phyloP scores from a whole-genome alignment of 2,113 vertebrate species.

The Nestor notabilis region DNA sequence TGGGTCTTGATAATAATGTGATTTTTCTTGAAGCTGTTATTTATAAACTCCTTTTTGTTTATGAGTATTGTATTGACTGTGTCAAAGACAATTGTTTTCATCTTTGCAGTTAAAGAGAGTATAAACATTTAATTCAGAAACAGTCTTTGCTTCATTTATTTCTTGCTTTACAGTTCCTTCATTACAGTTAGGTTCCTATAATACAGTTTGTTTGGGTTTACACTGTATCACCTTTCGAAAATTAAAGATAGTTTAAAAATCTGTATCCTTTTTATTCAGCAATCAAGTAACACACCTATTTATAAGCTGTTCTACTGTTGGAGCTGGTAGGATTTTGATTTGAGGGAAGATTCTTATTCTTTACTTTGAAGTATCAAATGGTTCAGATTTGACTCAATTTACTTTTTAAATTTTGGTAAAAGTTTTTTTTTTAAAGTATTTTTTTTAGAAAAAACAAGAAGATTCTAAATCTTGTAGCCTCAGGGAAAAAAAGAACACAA shows the following conservation, averaged over 20 bases:
- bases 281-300: background rate
- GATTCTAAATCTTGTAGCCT: background rate
- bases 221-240: background rate
- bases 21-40: background rate
- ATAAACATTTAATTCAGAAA: background rate
- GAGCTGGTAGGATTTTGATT: background rate
- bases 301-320: background rate
- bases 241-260: background rate
- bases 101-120: background rate
- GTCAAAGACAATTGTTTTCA: background rate
- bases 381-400: background rate
- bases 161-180: background rate
- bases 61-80: background rate
- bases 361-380: background rate
- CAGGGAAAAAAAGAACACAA: rapidly evolving
- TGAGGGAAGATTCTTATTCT: background rate
- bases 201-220: background rate
- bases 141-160: background rate
- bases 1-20: background rate
- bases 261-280: background rate
- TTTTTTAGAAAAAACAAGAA: no score
- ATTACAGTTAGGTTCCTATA: background rate
- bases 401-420: background rate
- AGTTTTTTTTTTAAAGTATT: background rate
- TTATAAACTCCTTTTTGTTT: background rate